Base-by-base conservation (phyloP, 2,888 invertebrate genomes). In the Monochamus alternatus region DNA sequence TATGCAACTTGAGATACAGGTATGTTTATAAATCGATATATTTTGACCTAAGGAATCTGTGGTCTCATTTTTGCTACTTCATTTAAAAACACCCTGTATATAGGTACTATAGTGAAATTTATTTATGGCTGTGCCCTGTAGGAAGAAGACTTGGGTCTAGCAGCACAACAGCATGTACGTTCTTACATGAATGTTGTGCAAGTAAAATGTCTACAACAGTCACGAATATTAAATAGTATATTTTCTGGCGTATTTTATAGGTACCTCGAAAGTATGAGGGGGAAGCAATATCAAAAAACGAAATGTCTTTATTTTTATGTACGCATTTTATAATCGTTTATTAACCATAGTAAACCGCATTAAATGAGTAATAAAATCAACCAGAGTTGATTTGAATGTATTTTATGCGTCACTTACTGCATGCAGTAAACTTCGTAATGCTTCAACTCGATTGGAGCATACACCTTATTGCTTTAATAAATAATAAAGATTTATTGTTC, bases 361-460 rank as follows among this genome's bases (percentile, higher is more conserved):
- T 55, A 55, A 55, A 55, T 14, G 55, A 14, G 55, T 3, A 55
- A 55, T 55, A 55, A 55, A 55, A 55, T 55, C 55, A 55, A 5
- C 55, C 55, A 22, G 12, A 55, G 55, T 55, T 55, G 55, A 55
- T 55, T 55, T 9, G 55, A 55, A 55, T 14, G 55, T 55, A 55
- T 14, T 55, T 55, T 55, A 55, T 55, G 55, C 55, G 7, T 12
- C 55, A 55, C 55, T 55, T 55, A 55, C 14, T 55, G 22, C n/a
- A 55, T 8, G 55, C 55, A n/a, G 55, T 55, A 55, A 55, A 55
- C 10, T 14, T 55, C 55, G 55, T 55, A 55, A 55, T 55, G 7
- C n/a, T 55, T n/a, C 55, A 14, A 55, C 5, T 55, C 55, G 5
- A 55, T 55, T 22, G 55, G 55, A 55, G 55, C 4, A 55, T 55